phyloP scores from a whole-genome alignment of 2,797 vertebrate species.

The Gymnopithys bicolor region DNA sequence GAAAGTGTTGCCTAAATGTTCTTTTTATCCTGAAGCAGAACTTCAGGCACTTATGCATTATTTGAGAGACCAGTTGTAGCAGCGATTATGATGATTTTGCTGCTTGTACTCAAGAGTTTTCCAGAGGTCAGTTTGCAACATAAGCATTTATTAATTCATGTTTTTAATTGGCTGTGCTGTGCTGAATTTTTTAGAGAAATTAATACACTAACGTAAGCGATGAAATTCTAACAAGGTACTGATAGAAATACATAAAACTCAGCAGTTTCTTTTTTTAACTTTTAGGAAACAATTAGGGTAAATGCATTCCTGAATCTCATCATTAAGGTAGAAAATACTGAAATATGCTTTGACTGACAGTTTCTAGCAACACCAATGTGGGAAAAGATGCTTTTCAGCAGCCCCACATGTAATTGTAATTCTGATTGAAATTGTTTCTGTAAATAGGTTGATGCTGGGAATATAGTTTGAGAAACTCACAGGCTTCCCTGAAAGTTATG shows the following conservation, averaged over 20 bases:
- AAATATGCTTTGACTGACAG: neutral
- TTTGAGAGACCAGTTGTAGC: neutral
- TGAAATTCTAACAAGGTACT: neutral
- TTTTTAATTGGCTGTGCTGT: neutral
- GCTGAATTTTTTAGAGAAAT: neutral
- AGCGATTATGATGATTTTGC: neutral
- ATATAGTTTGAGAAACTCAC: conserved; percentile 27
- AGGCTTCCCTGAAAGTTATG: conserved; percentile 50
- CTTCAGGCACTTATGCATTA: accelerated
- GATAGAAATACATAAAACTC: neutral
- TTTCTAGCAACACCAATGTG: conserved; percentile 14
- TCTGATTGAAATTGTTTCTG: conserved; percentile 48
- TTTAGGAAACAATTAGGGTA: conserved; percentile 16
- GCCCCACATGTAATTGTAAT: conserved; percentile 24
- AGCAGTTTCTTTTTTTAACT: neutral
- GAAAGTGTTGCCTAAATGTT: neutral
- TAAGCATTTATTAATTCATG: neutral
- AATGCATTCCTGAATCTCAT: neutral
- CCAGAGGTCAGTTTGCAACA: neutral
- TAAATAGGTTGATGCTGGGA: conserved; percentile 47
- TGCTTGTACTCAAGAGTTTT: neutral
- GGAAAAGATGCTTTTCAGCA: conserved; percentile 34
- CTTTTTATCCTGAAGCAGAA: neutral
- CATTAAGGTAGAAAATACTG: conserved; percentile 56
- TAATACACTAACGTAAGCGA: neutral